Base-by-base conservation (phyloP, 2,888 invertebrate species). In the Caenorhabditis drosophilae region DNA sequence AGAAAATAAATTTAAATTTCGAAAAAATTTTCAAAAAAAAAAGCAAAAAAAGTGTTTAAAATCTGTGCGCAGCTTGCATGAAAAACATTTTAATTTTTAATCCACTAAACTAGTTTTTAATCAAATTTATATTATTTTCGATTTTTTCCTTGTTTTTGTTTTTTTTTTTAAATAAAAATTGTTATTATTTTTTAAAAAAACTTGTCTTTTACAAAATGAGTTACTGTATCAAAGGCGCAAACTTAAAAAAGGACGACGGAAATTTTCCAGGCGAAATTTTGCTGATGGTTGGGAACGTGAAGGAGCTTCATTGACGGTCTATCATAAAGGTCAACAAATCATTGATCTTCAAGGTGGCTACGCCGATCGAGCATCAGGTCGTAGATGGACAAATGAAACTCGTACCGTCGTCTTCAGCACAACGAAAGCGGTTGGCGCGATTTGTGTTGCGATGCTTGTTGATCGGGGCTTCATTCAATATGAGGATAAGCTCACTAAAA, bases 251-350 rank as follows among this genome's bases (percentile, higher is more conserved):
- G n/a, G n/a, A 36, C 15, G 4, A 11, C 4, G 12, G 23, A 2
- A 20, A 20, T 23, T 55, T 76, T 77, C 74, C 82, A 70, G 83
- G 44, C 67, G 69, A 50, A 83, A 81, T 66, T 83, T 84, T 56
- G 69, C 68, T 31, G 75, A 80, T 57, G 81, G 82, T 1, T 84
- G 79, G 81, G 85, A 86, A 55, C 76, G 77, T 47, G 79, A 83
- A 52, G 83, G 83, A 20, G 84, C 84, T 3, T 81, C 84, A 45
- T 84, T 86, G 71, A 84, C 85, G 12, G 85, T 85, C 3, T 86
- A 85, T 63, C 82, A 85, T 68, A 79, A 80, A 59, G 85, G 85
- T 16, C 70, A 84, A 49, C 75, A 84, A 31, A 85, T 86, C 16
- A 85, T 85, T 3, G 84, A 86, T 60, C 58, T 86, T 20, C 70